Evolutionary conservation across 1,140 invertebrate species (phyloP), one percentile per base, ranked within the genome.

Genomic region (Lordiphosa clarofinis): DNA sequence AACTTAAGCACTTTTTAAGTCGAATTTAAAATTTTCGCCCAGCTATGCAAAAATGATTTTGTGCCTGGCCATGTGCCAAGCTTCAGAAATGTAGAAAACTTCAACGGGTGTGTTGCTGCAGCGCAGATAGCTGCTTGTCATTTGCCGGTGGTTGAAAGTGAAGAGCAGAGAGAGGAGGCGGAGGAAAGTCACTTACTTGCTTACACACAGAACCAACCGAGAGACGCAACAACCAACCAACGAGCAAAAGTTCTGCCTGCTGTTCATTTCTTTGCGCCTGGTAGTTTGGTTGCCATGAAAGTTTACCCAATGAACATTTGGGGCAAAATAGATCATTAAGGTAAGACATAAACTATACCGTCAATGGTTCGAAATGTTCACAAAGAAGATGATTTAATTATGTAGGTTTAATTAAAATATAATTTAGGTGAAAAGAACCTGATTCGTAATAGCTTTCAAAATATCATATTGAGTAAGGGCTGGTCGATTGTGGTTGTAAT

Each of bases 1-100:
- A 78, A 68, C 68, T 78, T 78, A 78, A 79, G 74, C 55, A 73
- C 68, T 78, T 75, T 72, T 66, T 78, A 78, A 78, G 73, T 73
- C 55, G 74, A 56, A 79, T 78, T 68, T 73, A 56, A 76, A 73
- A 59, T 71, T 61, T 75, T 54, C 36, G 12, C n/a, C 38, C 12
- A 4, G 49, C 35, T 38, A 31, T 40, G 9, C 42, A 21, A 55
- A 68, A 64, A 48, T 56, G 38, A 44, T 53, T 48, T 47, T 44
- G 12, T n/a, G 36, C 21, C 49, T 65, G 64, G 60, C 53, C 64
- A 53, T 9, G 44, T 68, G 68, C 35, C 68, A 55, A 57, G 37
- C 56, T 54, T 55, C 47, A 44, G 33, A 68, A 47, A 50, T 44
- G 43, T 28, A 12, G 33, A 53, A 54, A 65, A 73, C 61, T 73